These are phyloP conservation scores for Bambusicola thoracicus DNA, from an alignment of 2,113 vertebrate genomes.

Conservation along the genomic window DNA sequence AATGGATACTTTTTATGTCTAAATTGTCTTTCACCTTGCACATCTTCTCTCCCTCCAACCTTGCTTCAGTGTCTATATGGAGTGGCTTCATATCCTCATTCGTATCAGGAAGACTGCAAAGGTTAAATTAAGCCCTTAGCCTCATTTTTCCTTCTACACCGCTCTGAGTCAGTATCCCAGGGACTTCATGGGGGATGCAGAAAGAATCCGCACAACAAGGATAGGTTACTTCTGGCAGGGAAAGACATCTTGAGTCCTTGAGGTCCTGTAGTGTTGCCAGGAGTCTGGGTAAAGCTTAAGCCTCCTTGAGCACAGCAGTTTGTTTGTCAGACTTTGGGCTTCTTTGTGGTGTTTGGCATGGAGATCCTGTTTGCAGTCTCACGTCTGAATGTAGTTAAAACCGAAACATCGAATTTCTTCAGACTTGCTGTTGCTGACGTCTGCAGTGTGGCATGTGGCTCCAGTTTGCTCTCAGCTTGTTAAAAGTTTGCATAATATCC, in stretches of 20 bases:
- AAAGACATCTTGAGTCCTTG: background rate
- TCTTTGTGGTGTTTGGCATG: background rate
- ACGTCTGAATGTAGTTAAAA: background rate
- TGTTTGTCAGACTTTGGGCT: background rate
- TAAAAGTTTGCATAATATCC: background rate
- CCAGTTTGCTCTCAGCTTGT: background rate
- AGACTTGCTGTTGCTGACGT: background rate
- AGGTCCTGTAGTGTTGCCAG: background rate
- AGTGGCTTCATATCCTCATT: background rate
- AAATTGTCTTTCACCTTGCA: background rate
- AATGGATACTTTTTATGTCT: fast-evolving
- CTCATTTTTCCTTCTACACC: background rate
- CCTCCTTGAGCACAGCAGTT: background rate
- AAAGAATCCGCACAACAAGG: background rate
- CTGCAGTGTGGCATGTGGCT: background rate
- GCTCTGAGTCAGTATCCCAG: background rate
- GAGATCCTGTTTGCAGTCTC: background rate
- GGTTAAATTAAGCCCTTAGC: background rate
- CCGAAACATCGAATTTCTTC: background rate
- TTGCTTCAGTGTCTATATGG: background rate
- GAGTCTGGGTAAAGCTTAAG: background rate
- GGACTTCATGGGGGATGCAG: background rate
- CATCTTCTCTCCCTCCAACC: background rate
- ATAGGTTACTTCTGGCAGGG: background rate
- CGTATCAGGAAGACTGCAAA: background rate